Evolutionary conservation across 1,140 invertebrate species (phyloP), one percentile per base, ranked within the genome.

Genomic region (Tribolium madens): DNA sequence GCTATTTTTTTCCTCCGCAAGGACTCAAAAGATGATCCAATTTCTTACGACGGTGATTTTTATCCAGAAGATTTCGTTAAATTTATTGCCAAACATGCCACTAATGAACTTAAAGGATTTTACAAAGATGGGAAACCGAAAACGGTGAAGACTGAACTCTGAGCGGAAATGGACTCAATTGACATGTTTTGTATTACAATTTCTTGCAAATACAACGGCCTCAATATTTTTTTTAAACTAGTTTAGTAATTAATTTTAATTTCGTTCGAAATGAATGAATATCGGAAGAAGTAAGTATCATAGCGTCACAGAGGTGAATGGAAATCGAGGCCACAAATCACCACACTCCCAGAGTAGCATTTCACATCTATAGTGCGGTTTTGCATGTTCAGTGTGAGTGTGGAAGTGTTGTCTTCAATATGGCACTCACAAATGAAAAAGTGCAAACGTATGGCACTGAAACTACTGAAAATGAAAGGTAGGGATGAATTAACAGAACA

Each of bases 1-100:
- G 98, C 98, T 0, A 89, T 99, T 47, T 99, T 90, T 88, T 99
- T 96, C 95, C 89, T 93, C 53, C 93, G 96, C 1, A 97, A 96
- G 84, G 91, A 94, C 81, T 86, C 86, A 12, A 95, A 95, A 83
- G 86, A 90, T 81, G 91, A 88, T 78, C 96, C 97, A 12, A 88
- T 93, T 12, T 91, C 91, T 86, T 99, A 99, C 86, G 6, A 26
- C 3, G 94, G 98, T 84, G 92, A 96, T 83, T 6, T 92, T 97
- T 76, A 94, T 96, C 78, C 85, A 98, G 0, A 92, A 97, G 53
- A 97, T 98, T 98, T 99, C 85, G 85, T 99, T 71, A 97, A 97
- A 83, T 99, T 96, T 87, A 93, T 99, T 83, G 93, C 97, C 18
- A 93, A 97, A 84, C 93, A 98, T 79, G 90, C 97, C 0, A 95